phyloP scores from a whole-genome alignment of 1,140 invertebrate species.

The Drosophila triauraria region DNA sequence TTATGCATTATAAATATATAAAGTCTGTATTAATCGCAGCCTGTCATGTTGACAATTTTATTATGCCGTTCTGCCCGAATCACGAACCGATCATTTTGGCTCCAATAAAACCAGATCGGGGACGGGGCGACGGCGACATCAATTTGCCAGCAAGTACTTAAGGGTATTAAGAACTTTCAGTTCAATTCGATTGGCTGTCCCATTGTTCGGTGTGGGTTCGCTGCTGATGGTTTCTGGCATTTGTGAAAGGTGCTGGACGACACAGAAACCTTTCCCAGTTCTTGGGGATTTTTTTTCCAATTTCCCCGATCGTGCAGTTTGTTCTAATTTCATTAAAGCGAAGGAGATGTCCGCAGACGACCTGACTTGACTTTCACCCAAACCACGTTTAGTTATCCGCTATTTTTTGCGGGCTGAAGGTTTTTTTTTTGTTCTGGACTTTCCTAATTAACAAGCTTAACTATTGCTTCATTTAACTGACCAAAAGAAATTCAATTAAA shows the following conservation, averaged over 20 bases:
- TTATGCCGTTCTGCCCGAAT: conserved; percentile 49
- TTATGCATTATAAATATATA: conserved; percentile 73
- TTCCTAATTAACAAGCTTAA: conserved; percentile 58
- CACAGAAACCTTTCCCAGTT: conserved; percentile 53
- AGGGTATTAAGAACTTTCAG: conserved; percentile 50
- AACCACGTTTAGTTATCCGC: conserved; percentile 20
- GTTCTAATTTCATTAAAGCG: conserved; percentile 54
- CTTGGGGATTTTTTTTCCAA: conserved; percentile 1
- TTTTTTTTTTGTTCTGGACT: conserved; percentile 7
- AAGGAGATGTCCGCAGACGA: conserved; percentile 40
- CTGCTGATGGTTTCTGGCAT: conserved; percentile 34
- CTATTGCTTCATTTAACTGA: conserved; percentile 32
- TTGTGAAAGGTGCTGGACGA: conserved; percentile 65
- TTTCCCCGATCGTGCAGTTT: conserved; percentile 43
- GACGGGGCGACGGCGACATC: conserved; percentile 47
- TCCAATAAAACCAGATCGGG: conserved; percentile 1
- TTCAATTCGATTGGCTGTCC: conserved; percentile 28
- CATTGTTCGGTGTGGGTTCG: conserved; percentile 29
- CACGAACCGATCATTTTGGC: conserved; percentile 51
- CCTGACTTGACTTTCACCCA: conserved; percentile 65
- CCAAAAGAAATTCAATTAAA: conserved; percentile 54
- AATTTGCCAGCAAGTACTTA: conserved; percentile 48
- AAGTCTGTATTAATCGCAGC: conserved; percentile 70
- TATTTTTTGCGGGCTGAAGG: conserved; percentile 7
- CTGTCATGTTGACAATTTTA: conserved; percentile 81